Conservation (phyloP, 2,888 invertebrate species). For the Cerceris rybyensis region DNA sequence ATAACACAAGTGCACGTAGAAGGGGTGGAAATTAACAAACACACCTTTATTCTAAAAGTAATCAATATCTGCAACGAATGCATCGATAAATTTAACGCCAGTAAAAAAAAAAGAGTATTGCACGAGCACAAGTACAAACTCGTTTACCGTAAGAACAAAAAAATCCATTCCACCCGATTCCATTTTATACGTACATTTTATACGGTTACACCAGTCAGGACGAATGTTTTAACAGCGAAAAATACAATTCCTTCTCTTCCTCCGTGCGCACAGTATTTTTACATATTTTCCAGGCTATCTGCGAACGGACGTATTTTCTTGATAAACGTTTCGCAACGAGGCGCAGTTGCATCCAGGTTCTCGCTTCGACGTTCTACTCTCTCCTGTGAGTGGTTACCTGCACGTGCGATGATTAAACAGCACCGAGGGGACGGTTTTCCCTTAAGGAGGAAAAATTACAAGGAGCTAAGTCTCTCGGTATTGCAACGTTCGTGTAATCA, state of each 20-base stretch:
- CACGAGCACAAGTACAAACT: no score
- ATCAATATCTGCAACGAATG: no score
- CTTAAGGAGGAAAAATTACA: conserved; percentile 55
- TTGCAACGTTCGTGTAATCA: conserved; percentile 38
- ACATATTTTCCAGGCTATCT: conserved; percentile 37
- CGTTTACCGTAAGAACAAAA: conserved; percentile 14
- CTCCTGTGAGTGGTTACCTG: conserved; percentile 37
- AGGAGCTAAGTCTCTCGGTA: conserved; percentile 1
- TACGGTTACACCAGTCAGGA: neutral
- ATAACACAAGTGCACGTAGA: no score
- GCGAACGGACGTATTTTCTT: conserved; percentile 41
- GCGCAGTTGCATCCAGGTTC: conserved; percentile 31
- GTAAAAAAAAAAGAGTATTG: no score
- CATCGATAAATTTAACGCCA: no score
- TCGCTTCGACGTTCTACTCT: conserved; percentile 6
- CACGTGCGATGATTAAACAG: conserved; percentile 53
- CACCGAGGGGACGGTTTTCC: conserved; percentile 40
- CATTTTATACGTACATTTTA: conserved; percentile 15
- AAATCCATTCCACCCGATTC: conserved; percentile 31
- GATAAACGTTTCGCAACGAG: conserved; percentile 52
- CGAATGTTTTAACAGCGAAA: conserved; percentile 29
- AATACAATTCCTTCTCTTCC: conserved; percentile 29
- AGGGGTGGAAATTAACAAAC: no score
- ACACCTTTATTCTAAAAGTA: no score
- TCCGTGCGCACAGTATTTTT: conserved; percentile 13